A percentile compares a stretch with the other conserved stretches of the same genome.
These are phyloP conservation scores for Trichogramma evanescens DNA, from an alignment of 2,888 invertebrate genomes.

Conservation along the genomic window DNA sequence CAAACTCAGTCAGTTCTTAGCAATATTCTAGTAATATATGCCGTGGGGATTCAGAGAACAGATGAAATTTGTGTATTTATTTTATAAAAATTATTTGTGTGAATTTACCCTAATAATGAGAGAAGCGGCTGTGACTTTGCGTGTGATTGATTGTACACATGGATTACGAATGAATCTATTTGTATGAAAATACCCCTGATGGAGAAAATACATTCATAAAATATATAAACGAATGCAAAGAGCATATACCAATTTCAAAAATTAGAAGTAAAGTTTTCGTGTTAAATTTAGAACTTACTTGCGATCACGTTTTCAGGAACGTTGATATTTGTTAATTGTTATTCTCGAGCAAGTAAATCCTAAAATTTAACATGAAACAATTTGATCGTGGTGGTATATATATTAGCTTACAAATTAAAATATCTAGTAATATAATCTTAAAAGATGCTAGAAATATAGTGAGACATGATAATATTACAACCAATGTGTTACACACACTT, in stretches of 20 bases:
- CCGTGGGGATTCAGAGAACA: conserved; percentile 21
- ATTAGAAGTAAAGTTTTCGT: conserved; percentile 12
- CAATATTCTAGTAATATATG: conserved; percentile 29
- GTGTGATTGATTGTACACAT: conserved; percentile 32
- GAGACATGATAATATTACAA: conserved; percentile 27
- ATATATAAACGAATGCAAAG: conserved; percentile 1
- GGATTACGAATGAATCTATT: conserved; percentile 10
- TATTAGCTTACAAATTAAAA: conserved; percentile 23
- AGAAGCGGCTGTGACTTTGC: conserved; percentile 41
- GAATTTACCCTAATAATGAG: conserved; percentile 30
- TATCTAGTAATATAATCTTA: conserved; percentile 33
- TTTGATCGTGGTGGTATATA: conserved; percentile 25
- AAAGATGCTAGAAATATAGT: conserved; percentile 36
- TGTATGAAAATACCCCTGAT: conserved; percentile 12
- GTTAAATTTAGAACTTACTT: conserved; percentile 20
- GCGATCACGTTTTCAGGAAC: conserved; percentile 17
- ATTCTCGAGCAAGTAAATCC: conserved; percentile 22
- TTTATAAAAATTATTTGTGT: conserved; percentile 17
- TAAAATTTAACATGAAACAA: conserved; percentile 34
- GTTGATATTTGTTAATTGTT: conserved; percentile 24
- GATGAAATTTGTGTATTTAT: conserved; percentile 12
- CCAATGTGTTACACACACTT: conserved; percentile 34
- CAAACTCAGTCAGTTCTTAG: conserved; percentile 27
- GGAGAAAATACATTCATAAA: conserved; percentile 14
- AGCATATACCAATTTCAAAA: conserved; percentile 16